Conservation (phyloP, 2,113 vertebrate species). For the Apus apus region DNA sequence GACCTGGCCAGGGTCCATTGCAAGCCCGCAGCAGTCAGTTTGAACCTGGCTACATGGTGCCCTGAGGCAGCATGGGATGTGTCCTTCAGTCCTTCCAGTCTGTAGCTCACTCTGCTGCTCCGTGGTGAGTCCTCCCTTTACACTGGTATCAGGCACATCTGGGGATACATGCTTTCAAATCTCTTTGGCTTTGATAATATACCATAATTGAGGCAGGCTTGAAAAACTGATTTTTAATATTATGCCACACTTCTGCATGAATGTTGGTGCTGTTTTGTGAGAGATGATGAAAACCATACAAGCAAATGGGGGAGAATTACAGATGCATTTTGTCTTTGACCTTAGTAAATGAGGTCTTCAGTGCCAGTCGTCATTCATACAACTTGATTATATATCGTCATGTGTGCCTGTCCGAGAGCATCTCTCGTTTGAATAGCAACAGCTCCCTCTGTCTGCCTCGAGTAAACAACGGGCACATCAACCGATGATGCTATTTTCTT, state of each 20-base stretch:
- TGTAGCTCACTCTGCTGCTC: background rate
- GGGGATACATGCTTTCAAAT: background rate
- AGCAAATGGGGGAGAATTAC: background rate
- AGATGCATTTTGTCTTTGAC: conserved; percentile 25
- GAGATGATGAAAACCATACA: background rate
- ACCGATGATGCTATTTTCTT: background rate
- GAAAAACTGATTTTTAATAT: conserved; percentile 15
- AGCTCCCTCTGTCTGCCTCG: conserved; percentile 44
- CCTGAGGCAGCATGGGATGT: background rate
- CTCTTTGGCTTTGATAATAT: background rate
- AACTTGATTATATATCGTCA: background rate
- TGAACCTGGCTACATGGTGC: fast-evolving
- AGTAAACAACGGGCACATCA: background rate
- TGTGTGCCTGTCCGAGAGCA: background rate
- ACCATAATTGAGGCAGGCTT: background rate
- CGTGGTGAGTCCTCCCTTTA: background rate
- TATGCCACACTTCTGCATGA: background rate
- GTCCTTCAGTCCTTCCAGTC: background rate
- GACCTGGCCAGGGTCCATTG: background rate
- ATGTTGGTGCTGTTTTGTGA: background rate
- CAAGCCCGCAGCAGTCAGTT: background rate
- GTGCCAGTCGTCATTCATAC: conserved; percentile 35
- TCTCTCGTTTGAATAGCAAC: background rate
- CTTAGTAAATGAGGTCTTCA: conserved; percentile 34
- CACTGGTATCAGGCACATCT: background rate